Base-by-base conservation (phyloP, 1,140 invertebrate species). In the Trachymyrmex cornetzi region DNA sequence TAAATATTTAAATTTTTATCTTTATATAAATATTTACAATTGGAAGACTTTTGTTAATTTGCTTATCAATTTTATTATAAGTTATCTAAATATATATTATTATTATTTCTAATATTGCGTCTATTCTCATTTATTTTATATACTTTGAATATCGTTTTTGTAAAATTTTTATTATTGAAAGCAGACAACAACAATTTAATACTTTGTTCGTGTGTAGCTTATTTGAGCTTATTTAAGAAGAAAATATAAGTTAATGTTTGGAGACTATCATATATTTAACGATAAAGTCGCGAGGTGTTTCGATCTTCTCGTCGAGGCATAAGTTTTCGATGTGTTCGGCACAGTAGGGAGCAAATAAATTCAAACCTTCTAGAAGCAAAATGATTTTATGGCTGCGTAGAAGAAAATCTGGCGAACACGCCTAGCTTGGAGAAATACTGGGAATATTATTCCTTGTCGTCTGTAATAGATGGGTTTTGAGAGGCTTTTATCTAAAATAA, bases 341-440 rank as follows among this genome's bases (percentile, higher is more conserved):
- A 12, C 74, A 77, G 74, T 55, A 61, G 74, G 74, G 55, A 61
- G 34, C 55, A 59, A 44, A 57, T 24, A 77, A 77, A 77, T 77
- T 77, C 59, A 77, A 59, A 59, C 34, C 53, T 57, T 61, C 74
- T 77, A 57, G 34, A 61, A 77, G 34, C 30, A 61, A 24, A 38
- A 75, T 75, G 7, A 77, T 61, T 77, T 24, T 61, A 77, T 61
- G 22, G n/a, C 7, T 38, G 55, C 22, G 4, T 61, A 61, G 34
- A 57, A 61, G 14, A 34, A 34, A 75, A 77, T 27, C 30, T 77
- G 74, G 55, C 22, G 55, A 61, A 77, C 34, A 55, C 30, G 7
- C 74, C 38, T 77, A 61, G 74, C 7, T 16, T 24, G 55, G 16
- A 61, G 34, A 61, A 61, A 77, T 1, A 22, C 16, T 19, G n/a